Evolutionary conservation across 2,113 vertebrate genomes (phyloP), one percentile per base, ranked within the genome.

Genomic region (Burhinus bistriatus): DNA sequence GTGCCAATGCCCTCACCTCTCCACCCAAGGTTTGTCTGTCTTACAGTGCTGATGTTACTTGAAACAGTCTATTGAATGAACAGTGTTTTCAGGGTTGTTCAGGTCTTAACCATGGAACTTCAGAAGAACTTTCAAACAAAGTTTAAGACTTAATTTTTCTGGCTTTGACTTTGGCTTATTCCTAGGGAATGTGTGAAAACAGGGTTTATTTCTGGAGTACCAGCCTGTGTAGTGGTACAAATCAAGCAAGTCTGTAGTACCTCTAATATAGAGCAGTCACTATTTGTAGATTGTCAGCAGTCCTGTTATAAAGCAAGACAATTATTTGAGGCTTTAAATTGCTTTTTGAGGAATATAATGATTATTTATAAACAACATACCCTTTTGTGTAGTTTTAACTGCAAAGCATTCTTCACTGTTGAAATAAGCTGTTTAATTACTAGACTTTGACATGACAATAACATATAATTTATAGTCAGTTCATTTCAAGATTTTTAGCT

Each of bases 1-100:
- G 99, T 44, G 99, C 99, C 69, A 99, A 99, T 68, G 99, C 99
- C 6, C 98, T 99, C 49, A 99, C 99, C 2, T 98, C 99, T 23
- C 99, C 99, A 15, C 99, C 99, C 26, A 99, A 99, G 99, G 99
- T 99, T 96, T 71, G 98, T 97, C 57, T 87, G 19, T 62, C 15
- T 6, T 58, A 30, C 16, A 20, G 40, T 82, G 52, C 40, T 92
- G 80, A 13, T 57, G 51, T 64, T 79, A 19, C 49, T 64, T 61
- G 57, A 22, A 80, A 30, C 27, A 13, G 11, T 73, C 26, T 45
- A 1, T 16, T 68, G 42, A 79, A 78, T 52, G 30, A 81, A 16
- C 11, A 34, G 18, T 45, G 25, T 61, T 49, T 57, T 49, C 18
- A 38, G 16, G 17, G 14, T 47, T 68, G 34, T 64, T 80, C 29